Percentiles rank a stretch among this genome's conserved stretches.
phyloP scores from a whole-genome alignment of 2,797 vertebrate genomes.

The Squalus acanthias region DNA sequence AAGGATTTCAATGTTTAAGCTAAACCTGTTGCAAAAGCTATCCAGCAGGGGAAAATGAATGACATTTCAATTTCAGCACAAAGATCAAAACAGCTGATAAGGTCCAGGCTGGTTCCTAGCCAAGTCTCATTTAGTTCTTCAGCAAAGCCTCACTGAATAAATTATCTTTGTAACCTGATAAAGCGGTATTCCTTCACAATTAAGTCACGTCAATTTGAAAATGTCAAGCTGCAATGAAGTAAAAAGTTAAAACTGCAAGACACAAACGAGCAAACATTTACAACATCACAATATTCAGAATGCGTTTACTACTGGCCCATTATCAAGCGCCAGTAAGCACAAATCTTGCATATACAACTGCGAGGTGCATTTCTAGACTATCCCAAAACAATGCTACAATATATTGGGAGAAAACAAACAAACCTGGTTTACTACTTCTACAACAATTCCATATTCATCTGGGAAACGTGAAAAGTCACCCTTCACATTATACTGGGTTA shows the following conservation, averaged over 20 bases:
- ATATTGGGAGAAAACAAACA: no score
- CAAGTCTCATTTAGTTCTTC: neutral
- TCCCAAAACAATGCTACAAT: neutral
- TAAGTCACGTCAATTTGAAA: neutral
- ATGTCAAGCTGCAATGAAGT: neutral
- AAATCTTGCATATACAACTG: neutral
- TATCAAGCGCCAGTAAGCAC: neutral
- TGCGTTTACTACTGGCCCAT: no score
- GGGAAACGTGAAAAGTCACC: no score
- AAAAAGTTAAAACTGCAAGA: neutral
- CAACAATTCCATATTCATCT: no score
- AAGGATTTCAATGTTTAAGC: neutral
- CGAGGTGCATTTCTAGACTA: neutral
- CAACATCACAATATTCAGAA: neutral
- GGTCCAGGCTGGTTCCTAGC: neutral
- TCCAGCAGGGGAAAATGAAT: neutral
- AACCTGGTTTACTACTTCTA: no score
- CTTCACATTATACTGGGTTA: no score
- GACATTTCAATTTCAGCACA: neutral
- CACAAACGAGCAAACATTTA: neutral
- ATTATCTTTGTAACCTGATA: neutral
- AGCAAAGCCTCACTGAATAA: neutral
- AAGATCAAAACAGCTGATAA: neutral
- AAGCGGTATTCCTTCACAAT: neutral
- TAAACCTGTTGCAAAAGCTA: neutral